Evolutionary conservation across 2,888 invertebrate genomes (phyloP), one percentile per base, ranked within the genome.

Genomic region (Cryptus viduatorius): DNA sequence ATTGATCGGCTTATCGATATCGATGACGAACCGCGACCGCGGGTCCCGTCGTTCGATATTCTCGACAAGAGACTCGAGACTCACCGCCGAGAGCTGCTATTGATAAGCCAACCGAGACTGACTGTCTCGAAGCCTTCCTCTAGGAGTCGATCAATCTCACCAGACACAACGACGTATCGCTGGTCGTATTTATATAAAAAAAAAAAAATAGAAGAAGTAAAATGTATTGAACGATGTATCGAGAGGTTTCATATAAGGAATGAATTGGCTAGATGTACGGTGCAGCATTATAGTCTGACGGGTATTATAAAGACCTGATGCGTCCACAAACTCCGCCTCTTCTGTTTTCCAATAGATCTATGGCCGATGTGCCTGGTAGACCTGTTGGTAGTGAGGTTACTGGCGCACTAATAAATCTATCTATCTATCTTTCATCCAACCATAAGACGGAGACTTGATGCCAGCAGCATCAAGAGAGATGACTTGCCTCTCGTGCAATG

Each of bases 1-100:
- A 84, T 84, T 84, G 81, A 84, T 84, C 81, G 73, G 84, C 84
- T 77, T 81, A 84, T 81, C 81, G 77, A 69, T 84, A 78, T 75
- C 81, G 73, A 84, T 81, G 81, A 78, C 67, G 67, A 80, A 68
- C 50, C 77, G 44, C 50, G 65, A 59, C 71, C 42, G 50, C 61
- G 31, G 69, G 50, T 67, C 31, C 72, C 77, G n/a, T 14, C 71
- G 61, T 71, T 83, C 46, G 77, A 44, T 68, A 61, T 64, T 78
- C 69, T 78, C 68, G 69, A 69, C 48, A 61, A 61, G 75, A 76
- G 79, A 65, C 75, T 81, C 75, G 53, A 73, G 78, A 84, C 24
- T 19, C 56, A 24, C 61, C 80, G 53, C 65, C 64, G 64, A 80
- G 75, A 77, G 76, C 83, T 44, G 61, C 61, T 78, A 81, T 81